Evolutionary conservation across 2,797 vertebrate species (phyloP).

Genomic region (Schizothorax lantsangensis): DNA sequence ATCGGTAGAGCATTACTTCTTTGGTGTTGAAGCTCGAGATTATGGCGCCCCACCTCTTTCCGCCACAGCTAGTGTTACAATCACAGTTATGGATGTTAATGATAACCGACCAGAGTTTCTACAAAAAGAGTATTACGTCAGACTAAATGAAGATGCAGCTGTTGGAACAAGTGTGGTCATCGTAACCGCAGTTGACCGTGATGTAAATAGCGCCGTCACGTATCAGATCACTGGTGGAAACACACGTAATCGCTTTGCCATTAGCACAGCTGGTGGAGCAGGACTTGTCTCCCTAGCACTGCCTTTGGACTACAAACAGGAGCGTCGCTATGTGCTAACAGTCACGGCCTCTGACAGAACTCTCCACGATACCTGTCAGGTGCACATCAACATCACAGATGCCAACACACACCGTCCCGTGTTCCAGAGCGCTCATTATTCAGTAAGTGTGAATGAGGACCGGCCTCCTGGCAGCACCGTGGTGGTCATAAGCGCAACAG

Average conservation of each 20-base stretch:
- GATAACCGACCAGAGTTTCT: conserved; percentile 97
- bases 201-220: conserved; percentile 95
- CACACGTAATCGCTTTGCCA: conserved; percentile 95
- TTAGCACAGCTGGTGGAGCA: conserved; percentile 90
- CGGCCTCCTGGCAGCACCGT: conserved; percentile 92
- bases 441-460: conserved; percentile 94
- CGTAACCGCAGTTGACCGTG: conserved; percentile 92
- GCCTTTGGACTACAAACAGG: conserved; percentile 97
- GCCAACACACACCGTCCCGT: conserved; percentile 97
- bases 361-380: conserved; percentile 93
- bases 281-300: conserved; percentile 93
- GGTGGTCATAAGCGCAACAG: conserved; percentile 95
- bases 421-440: conserved; percentile 97
- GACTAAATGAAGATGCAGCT: conserved; percentile 91
- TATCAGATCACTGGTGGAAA: conserved; percentile 98
- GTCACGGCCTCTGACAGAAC: conserved; percentile 97
- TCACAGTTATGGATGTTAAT: conserved; percentile 97
- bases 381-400: conserved; percentile 97
- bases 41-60: conserved; percentile 91
- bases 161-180: conserved; percentile 95
- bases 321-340: conserved; percentile 92
- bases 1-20: conserved; percentile 92
- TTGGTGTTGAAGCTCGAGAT: conserved; percentile 94
- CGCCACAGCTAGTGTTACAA: conserved; percentile 92
- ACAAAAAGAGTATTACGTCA: conserved; percentile 91